phyloP scores from a whole-genome alignment of 2,797 vertebrate genomes.

The Aselliscus stoliczkanus region DNA sequence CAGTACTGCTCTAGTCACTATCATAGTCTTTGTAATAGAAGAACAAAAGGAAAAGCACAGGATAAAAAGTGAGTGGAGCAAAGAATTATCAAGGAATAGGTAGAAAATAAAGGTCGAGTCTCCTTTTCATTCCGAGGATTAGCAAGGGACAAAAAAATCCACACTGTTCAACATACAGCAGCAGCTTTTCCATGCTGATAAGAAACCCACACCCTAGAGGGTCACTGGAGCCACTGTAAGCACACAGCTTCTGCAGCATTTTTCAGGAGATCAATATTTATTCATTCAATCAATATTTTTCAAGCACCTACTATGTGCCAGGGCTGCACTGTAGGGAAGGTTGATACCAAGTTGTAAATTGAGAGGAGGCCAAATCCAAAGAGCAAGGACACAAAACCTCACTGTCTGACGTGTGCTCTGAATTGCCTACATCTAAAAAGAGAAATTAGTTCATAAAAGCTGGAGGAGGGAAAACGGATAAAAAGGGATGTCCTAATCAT shows the following conservation, averaged over 20 bases:
- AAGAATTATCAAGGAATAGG: not conserved
- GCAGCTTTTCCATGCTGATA: constrained; percentile 45
- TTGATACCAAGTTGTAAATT: not conserved
- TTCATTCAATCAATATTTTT: not conserved
- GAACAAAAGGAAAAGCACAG: not conserved
- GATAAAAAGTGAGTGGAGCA: not conserved
- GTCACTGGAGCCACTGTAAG: not conserved
- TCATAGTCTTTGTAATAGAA: not conserved
- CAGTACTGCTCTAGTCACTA: not conserved
- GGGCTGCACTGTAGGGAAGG: not conserved
- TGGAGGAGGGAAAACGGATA: not conserved
- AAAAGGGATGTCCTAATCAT: not conserved
- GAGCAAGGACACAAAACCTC: not conserved
- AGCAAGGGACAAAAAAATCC: constrained; percentile 1
- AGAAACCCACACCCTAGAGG: constrained; percentile 7
- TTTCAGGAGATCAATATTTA: not conserved
- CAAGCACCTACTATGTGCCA: not conserved
- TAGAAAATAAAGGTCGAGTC: constrained; percentile 26
- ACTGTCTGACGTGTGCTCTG: not conserved
- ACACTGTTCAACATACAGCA: constrained; percentile 36
- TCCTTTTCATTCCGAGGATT: constrained; percentile 34
- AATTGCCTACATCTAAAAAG: not conserved
- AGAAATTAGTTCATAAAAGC: not conserved
- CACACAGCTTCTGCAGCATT: not conserved
- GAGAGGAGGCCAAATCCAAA: not conserved